These are phyloP conservation scores for Pseudococcus jackbeardsleyi DNA, from an alignment of 2,888 invertebrate genomes.

Conservation along the genomic window DNA sequence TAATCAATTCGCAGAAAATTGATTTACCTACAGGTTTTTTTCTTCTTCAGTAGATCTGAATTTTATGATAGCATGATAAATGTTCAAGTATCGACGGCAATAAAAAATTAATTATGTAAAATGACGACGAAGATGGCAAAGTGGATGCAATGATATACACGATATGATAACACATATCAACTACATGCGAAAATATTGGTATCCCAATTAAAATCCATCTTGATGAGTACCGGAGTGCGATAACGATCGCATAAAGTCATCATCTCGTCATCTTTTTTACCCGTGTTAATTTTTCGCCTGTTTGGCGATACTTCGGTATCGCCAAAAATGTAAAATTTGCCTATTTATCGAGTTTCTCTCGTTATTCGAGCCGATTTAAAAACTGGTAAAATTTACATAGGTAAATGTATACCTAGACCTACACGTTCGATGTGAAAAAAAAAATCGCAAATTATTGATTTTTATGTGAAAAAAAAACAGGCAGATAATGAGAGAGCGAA, in stretches of 20 bases:
- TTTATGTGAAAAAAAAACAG: neutral
- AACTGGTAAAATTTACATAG: neutral
- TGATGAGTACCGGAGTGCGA: neutral
- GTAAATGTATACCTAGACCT: no score
- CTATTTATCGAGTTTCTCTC: neutral
- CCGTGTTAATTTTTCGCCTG: no score
- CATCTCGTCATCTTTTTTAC: neutral
- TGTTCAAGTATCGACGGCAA: neutral
- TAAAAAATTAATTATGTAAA: neutral
- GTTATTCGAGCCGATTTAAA: neutral
- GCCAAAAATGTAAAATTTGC: neutral
- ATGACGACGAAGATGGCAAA: neutral
- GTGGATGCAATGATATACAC: no score
- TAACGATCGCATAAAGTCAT: neutral
- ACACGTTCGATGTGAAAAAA: neutral
- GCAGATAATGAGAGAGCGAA: neutral
- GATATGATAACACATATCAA: neutral
- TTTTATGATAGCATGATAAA: no score
- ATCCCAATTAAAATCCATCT: neutral
- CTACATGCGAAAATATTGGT: neutral
- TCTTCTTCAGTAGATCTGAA: no score
- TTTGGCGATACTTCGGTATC: neutral
- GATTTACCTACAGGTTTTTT: no score
- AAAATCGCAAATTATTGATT: neutral
- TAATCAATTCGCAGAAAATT: no score